Evolutionary conservation across 2,888 invertebrate species (phyloP), one percentile per base, ranked within the genome.

Genomic region (Deilephila porcellus): DNA sequence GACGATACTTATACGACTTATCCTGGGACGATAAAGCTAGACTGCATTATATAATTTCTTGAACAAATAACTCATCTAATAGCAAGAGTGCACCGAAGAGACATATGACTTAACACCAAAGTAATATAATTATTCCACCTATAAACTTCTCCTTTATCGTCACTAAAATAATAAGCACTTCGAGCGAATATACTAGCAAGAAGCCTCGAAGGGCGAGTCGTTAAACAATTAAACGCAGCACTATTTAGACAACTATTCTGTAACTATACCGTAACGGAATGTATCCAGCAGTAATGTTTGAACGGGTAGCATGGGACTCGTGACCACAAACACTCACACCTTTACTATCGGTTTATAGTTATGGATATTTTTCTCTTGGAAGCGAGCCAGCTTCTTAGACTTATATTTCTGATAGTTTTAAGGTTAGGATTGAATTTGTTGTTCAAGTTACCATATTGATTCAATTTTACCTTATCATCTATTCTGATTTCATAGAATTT

Each of bases 191-290:
- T 45, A 73, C 64, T 29, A 45, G 59, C 67, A 34, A 67, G 67
- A 45, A 45, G 45, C 11, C 45, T 45, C 45, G 14, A 45, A 45
- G 74, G 63, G 59, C 45, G 76, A 78, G 76, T 81, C 76, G 56
- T 81, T 78, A 83, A 82, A 82, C 81, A 81, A 82, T 81, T 79
- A 76, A 63, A 63, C 71, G 78, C 72, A 78, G 76, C 77, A 79
- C 76, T 76, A 78, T 82, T 80, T 73, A 78, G 74, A 62, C 75
- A 78, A 82, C 83, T 83, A 82, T 83, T 80, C 77, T 72, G 79
- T 80, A 82, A 81, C 76, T 81, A 78, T 76, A 77, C 81, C 81
- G 79, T 83, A 81, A 83, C 83, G 76, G 78, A 73, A 78, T 79
- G 63, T 74, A 76, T 72, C 70, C 67, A 32, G 73, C 74, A 73